A percentile compares a stretch with the other conserved stretches of the same genome.
Conservation (phyloP, 2,888 invertebrate genomes). For the Acronicta alni region DNA sequence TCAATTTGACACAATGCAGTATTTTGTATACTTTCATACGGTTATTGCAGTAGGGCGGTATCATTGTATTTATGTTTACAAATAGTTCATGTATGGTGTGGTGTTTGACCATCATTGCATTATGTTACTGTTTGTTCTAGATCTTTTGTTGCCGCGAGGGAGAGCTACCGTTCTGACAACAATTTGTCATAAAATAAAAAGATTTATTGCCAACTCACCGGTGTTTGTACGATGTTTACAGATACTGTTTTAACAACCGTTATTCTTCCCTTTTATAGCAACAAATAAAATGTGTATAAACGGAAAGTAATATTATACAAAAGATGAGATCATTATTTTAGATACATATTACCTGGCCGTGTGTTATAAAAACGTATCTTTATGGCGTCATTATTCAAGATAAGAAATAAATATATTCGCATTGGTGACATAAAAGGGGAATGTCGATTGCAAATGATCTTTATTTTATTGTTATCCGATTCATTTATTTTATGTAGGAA, state of each 20-base stretch:
- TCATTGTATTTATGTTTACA: conserved; percentile 83
- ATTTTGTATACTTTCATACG: conserved; percentile 80
- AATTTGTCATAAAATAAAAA: conserved; percentile 89
- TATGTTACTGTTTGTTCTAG: conserved; percentile 86
- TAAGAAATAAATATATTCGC: conserved; percentile 55
- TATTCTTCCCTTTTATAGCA: conserved; percentile 85
- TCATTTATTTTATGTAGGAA: conserved; percentile 22
- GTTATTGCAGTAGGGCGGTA: conserved; percentile 73
- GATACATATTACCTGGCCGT: conserved; percentile 68
- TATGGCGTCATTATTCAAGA: conserved; percentile 68
- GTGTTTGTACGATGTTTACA: conserved; percentile 77
- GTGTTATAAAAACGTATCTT: conserved; percentile 69
- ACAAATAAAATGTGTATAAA: conserved; percentile 85
- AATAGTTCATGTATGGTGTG: conserved; percentile 74
- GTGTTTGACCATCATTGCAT: conserved; percentile 82
- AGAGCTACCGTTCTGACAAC: conserved; percentile 77
- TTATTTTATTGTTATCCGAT: conserved; percentile 44
- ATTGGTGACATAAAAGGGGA: conserved; percentile 41
- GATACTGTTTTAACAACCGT: conserved; percentile 83
- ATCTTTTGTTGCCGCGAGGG: conserved; percentile 80
- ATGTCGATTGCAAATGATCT: conserved; percentile 44
- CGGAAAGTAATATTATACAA: conserved; percentile 81
- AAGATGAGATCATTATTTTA: conserved; percentile 79
- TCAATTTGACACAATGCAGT: conserved; percentile 73
- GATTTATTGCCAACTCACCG: conserved; percentile 81